Base-by-base conservation (phyloP, 1,140 invertebrate species). In the Drosophila bocqueti region DNA sequence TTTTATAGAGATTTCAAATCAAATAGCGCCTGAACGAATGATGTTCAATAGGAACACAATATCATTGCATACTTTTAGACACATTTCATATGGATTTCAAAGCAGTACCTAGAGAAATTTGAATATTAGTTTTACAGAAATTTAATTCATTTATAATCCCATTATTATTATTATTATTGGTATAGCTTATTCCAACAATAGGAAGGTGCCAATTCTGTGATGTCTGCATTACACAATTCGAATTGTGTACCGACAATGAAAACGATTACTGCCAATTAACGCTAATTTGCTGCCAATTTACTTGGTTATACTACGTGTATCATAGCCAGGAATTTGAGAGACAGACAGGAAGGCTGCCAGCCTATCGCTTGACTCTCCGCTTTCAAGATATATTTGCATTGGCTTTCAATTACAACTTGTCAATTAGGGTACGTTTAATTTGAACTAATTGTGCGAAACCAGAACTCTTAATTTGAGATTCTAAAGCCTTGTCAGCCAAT, bases 361-460 rank as follows among this genome's bases (percentile, higher is more conserved):
- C 46, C 38, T 9, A 15, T 42, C 2, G 21, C 46, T 43, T 10
- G 34, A 65, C 9, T 26, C 24, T 31, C 26, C 18, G 24, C n/a
- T 29, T 61, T 43, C 38, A 31, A 43, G 38, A 36, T 21, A 54
- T 40, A 36, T 61, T 47, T 61, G 29, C 46, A 40, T 47, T 55
- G 34, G 21, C 68, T 46, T 71, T 26, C 63, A 71, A 67, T 67
- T 71, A 67, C 29, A 54, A 11, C 47, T 18, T 55, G 67, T 54
- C 67, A 71, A 67, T 71, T 71, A 54, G 18, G 31, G 7, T 46
- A 67, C 49, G 47, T 71, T 68, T 71, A 67, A 67, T 71, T 55
- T 31, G 15, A 55, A 45, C 38, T 46, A 46, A 71, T 67, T 71
- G 61, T 38, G 24, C 40, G 24, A 66, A 65, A 69, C 8, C 50